Base-by-base conservation (phyloP, 2,797 vertebrate species). In the Hemitrygon akajei region DNA sequence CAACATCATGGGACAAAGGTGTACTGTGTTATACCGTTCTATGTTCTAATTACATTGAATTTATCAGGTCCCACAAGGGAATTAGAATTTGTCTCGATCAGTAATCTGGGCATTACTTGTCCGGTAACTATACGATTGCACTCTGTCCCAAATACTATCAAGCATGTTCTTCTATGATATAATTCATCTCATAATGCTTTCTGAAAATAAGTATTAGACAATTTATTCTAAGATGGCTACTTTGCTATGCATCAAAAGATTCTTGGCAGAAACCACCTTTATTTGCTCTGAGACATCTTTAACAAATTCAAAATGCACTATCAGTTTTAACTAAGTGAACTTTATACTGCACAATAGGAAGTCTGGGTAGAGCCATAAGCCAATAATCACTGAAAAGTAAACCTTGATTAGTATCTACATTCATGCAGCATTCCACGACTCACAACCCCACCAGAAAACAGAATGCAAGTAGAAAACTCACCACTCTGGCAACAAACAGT, bases 401-500 rank as follows among this genome's bases (percentile, higher is more conserved):
- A 20, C n/a, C 11, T 71, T 5, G 69, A 91, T 91, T 66, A 12
- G 34, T 27, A 5, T 14, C 89, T 7, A 10, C 18, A 25, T 40
- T 91, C 63, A 20, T 71, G 56, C 37, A 20, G n/a, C 66, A 40
- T 25, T 71, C 5, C 16, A 73, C 71, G 1, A 73, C 20, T 27
- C 66, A 14, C 66, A 14, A 11, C 66, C 37, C 2, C 66, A 73
- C 47, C 47, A 7, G 1, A 91, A 71, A 20, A 20, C 14, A 69
- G 47, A 47, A 91, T 25, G 69, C 5, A 37, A 73, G 47, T 3
- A 27, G 16, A 66, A 76, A 40, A 96, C 98, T 97, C 94, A 99
- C 98, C 97, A 99, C 97, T 96, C 98, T 96, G 12, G 98, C 98
- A 94, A 99, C 98, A 95, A 99, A 99, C 94, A 99, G 95, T 3